phyloP scores from a whole-genome alignment of 2,113 vertebrate genomes.

The Perccottus glenii region DNA sequence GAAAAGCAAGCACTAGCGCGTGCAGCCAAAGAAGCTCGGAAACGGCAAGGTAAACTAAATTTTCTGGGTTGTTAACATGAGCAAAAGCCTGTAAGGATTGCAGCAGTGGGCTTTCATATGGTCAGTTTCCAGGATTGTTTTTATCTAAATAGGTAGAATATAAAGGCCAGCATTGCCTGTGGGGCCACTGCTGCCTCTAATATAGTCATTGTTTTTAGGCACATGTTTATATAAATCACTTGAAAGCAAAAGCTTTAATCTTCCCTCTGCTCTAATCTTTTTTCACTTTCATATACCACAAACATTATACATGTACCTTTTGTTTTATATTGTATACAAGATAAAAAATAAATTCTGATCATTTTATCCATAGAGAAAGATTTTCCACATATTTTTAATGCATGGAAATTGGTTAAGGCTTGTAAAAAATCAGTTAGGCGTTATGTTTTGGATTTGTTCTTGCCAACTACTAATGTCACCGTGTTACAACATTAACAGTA shows the following conservation, averaged over 20 bases:
- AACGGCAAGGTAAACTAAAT: slow-evolving; percentile 88
- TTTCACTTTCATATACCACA: slow-evolving; percentile 19
- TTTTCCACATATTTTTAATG: not conserved
- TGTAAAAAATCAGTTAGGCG: no score
- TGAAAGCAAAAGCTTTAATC: slow-evolving; percentile 46
- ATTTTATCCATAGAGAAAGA: not conserved
- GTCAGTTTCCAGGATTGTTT: slow-evolving; percentile 30
- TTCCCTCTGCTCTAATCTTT: slow-evolving; percentile 49
- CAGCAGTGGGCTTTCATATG: slow-evolving; percentile 16
- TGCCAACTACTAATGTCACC: no score
- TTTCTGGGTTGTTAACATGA: slow-evolving; percentile 3
- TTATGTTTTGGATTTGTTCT: no score
- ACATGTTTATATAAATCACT: slow-evolving; percentile 43
- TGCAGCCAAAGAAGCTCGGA: slow-evolving; percentile 97
- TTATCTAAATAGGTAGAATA: slow-evolving; percentile 36
- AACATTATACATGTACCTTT: slow-evolving; percentile 18
- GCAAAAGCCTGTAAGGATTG: slow-evolving; percentile 8
- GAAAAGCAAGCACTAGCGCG: slow-evolving; percentile 96
- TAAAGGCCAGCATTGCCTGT: slow-evolving; percentile 19
- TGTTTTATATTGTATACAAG: slow-evolving; percentile 14
- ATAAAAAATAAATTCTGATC: not conserved
- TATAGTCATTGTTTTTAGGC: slow-evolving; percentile 23
- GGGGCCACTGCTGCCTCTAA: slow-evolving; percentile 18
- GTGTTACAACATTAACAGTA: no score
- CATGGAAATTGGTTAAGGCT: no score